These are phyloP conservation scores for Hippasteria phrygiana DNA, from an alignment of 53 echinoderm and acorn worm genomes.

Conservation along the genomic window DNA sequence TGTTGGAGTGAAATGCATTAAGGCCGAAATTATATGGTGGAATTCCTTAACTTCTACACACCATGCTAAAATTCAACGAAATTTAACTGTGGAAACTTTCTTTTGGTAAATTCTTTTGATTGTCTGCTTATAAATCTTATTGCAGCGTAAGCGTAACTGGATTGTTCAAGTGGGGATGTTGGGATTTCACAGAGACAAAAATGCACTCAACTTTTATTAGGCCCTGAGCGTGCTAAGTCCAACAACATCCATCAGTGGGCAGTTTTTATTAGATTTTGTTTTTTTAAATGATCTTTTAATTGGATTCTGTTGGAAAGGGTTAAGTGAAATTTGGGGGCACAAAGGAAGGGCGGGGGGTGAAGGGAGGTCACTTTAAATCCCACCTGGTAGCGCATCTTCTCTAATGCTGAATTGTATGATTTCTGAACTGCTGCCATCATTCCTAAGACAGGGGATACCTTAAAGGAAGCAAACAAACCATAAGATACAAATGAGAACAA, in stretches of 20 bases:
- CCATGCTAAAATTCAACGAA: not conserved
- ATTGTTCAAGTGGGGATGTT: no score
- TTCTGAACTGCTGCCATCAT: not conserved
- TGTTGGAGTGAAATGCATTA: not conserved
- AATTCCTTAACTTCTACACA: not conserved
- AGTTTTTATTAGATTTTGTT: no score
- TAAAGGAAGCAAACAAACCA: not conserved
- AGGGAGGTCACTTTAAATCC: not conserved
- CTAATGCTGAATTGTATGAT: slow-evolving; percentile 1
- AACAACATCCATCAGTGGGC: no score
- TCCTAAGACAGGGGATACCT: not conserved
- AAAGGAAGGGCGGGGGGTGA: not conserved
- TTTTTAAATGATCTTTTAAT: not conserved
- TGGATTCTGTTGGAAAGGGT: not conserved
- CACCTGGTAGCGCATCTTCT: slow-evolving; percentile 17
- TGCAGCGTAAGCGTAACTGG: no score
- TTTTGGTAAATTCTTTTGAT: no score
- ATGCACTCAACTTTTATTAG: no score
- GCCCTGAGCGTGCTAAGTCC: no score
- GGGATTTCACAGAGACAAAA: no score
- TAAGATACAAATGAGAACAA: not conserved
- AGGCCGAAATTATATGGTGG: not conserved
- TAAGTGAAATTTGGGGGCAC: not conserved
- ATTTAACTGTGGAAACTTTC: no score
- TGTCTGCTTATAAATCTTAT: no score